Conservation (phyloP, 1,140 invertebrate genomes). For the Propsilocerus akamusi region DNA sequence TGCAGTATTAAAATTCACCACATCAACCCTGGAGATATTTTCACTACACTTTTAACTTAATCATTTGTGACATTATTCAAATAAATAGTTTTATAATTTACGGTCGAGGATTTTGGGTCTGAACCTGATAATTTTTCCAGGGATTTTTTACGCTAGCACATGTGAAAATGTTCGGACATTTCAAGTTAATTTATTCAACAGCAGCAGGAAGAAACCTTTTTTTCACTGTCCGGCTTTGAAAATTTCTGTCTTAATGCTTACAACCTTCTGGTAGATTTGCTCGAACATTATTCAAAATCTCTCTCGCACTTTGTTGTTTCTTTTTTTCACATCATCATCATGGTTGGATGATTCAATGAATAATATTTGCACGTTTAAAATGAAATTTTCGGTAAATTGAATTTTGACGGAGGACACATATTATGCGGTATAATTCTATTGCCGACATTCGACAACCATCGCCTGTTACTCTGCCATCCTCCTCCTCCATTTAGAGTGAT, state of each 20-base stretch:
- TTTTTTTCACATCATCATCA: neutral
- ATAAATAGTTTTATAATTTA: conserved; percentile 4
- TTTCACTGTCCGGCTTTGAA: neutral
- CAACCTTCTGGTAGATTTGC: too few relatives aligned
- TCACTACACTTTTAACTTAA: neutral
- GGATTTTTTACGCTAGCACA: too few relatives aligned
- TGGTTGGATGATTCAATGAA: neutral
- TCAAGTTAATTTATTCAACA: neutral
- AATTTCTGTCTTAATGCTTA: neutral
- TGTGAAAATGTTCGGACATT: too few relatives aligned
- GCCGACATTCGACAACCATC: too few relatives aligned
- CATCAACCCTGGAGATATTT: neutral
- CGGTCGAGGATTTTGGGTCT: too few relatives aligned
- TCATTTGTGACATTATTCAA: conserved; percentile 4
- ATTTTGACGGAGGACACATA: too few relatives aligned
- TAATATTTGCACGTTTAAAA: conserved; percentile 2
- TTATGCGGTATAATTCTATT: too few relatives aligned
- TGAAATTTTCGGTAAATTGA: neutral
- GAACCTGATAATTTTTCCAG: too few relatives aligned
- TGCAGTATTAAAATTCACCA: conserved; percentile 1
- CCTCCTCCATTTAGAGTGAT: too few relatives aligned
- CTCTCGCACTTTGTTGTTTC: neutral
- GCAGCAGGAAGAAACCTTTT: neutral
- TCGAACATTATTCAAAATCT: neutral
- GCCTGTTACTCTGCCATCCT: too few relatives aligned